phyloP scores from a whole-genome alignment of 2,888 invertebrate species.

The Cybosia mesomella region DNA sequence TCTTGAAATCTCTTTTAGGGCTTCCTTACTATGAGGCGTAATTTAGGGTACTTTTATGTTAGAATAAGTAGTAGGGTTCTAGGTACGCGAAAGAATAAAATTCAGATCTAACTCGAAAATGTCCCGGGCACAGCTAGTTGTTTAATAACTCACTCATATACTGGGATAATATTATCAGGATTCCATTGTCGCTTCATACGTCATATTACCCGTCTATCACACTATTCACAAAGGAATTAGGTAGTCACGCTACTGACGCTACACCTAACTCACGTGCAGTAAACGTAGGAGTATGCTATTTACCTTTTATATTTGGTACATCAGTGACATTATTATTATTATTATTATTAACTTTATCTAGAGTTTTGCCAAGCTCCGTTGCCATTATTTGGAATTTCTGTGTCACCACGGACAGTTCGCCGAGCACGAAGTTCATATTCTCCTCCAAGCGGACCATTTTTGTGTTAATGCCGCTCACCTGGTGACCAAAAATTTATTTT shows the following conservation, averaged over 20 bases:
- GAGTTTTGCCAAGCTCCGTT: conserved; percentile 90
- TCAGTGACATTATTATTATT: conserved; percentile 86
- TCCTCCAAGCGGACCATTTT: conserved; percentile 93
- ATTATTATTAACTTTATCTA: conserved; percentile 90
- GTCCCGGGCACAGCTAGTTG: background rate
- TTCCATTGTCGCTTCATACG: background rate
- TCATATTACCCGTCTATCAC: background rate
- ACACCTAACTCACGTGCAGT: background rate
- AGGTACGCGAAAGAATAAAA: background rate
- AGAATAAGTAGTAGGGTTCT: background rate
- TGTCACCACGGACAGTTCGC: conserved; percentile 92
- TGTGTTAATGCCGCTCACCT: conserved; percentile 92
- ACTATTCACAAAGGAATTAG: background rate
- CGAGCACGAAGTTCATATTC: conserved; percentile 93
- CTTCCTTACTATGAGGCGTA: too few species aligned
- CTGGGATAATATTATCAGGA: background rate
- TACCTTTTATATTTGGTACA: conserved; percentile 55
- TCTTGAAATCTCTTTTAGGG: too few species aligned
- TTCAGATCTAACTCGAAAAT: background rate
- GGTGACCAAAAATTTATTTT: conserved; percentile 42
- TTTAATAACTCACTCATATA: background rate
- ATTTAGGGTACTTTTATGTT: background rate
- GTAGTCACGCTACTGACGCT: background rate
- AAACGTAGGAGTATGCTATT: conserved; percentile 7
- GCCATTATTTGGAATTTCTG: conserved; percentile 95